Evolutionary conservation across 2,888 invertebrate species (phyloP).

Genomic region (Dysmachus trigonus): DNA sequence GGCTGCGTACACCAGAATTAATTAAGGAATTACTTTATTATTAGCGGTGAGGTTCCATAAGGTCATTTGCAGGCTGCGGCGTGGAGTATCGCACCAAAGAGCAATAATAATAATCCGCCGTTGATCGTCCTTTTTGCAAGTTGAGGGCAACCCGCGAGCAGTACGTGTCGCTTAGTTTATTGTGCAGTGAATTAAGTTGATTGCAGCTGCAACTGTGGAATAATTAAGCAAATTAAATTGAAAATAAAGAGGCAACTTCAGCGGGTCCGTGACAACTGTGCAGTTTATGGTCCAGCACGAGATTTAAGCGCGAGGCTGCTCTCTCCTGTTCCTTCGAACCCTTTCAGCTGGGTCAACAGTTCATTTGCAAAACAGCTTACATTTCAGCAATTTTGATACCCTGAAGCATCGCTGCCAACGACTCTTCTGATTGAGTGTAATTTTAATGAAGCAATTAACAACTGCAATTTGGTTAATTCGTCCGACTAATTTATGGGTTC

Average conservation of each 20-base stretch:
- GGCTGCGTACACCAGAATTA: not conserved
- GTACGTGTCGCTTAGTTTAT: not conserved
- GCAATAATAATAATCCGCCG: not conserved
- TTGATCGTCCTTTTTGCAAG: not conserved
- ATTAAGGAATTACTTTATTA: not conserved
- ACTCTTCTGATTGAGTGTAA: not conserved
- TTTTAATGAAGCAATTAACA: not conserved
- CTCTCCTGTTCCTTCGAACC: not conserved
- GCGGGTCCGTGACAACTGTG: not conserved
- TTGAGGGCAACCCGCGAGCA: not conserved
- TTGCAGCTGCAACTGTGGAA: conserved; percentile 6
- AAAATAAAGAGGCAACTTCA: not conserved
- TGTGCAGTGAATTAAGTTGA: conserved; percentile 2
- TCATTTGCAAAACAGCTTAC: not conserved
- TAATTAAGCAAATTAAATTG: conserved; percentile 29
- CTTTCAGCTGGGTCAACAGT: not conserved
- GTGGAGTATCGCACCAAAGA: not conserved
- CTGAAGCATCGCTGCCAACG: not conserved
- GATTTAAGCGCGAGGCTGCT: not conserved
- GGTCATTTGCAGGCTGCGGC: not conserved
- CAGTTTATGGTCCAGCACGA: not conserved
- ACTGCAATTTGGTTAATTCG: not conserved
- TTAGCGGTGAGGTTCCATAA: not conserved
- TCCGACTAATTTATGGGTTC: not conserved
- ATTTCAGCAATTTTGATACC: not conserved